Percentiles rank a stretch among this genome's conserved stretches.
phyloP scores from a whole-genome alignment of 1,140 invertebrate genomes.

The Limonius californicus region DNA sequence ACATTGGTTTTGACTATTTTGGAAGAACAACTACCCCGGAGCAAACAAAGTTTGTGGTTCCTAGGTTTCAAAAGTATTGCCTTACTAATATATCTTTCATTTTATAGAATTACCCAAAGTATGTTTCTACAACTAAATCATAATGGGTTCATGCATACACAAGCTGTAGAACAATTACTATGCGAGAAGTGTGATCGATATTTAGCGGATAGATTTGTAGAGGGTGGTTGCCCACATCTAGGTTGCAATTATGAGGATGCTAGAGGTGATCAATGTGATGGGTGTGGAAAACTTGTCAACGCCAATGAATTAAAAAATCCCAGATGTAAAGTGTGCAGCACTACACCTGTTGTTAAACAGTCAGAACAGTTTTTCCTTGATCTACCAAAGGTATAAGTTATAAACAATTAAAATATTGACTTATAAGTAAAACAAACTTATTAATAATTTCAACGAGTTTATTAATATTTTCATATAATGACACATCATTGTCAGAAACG shows the following conservation, averaged over 20 bases:
- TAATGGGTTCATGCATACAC: constrained; percentile 78
- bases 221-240: constrained; percentile 89
- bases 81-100: constrained; percentile 2
- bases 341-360: constrained; percentile 66
- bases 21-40: constrained; percentile 91
- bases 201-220: constrained; percentile 85
- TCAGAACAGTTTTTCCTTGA: constrained; percentile 94
- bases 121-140: constrained; percentile 83
- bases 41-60: constrained; percentile 76
- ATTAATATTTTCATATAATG: background rate
- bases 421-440: too few relatives aligned
- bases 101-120: constrained; percentile 74
- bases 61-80: too few relatives aligned
- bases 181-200: constrained; percentile 88
- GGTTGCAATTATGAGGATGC: constrained; percentile 91
- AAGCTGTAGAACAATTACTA: constrained; percentile 87
- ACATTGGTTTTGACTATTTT: constrained; percentile 96
- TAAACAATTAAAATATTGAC: too few relatives aligned
- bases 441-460: too few relatives aligned
- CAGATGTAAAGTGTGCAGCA: constrained; percentile 87
- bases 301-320: constrained; percentile 87
- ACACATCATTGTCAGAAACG: background rate
- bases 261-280: constrained; percentile 98
- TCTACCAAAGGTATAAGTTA: constrained; percentile 80
- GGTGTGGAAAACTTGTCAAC: constrained; percentile 95